Conservation (phyloP, 2,797 vertebrate species). For the Takifugu ocellatus region DNA sequence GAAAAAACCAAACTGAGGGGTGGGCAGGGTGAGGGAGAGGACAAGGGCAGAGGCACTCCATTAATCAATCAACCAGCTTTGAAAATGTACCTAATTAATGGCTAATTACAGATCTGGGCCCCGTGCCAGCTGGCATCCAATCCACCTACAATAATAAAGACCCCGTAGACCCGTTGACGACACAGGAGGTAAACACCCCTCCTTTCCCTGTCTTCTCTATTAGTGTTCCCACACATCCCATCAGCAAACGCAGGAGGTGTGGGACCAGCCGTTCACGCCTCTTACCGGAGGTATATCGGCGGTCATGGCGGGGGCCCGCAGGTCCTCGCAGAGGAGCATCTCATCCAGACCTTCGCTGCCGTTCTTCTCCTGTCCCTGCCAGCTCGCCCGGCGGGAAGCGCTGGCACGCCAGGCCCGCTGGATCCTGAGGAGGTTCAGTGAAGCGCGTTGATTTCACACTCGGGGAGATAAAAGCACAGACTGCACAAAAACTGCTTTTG, state of each 20-base stretch:
- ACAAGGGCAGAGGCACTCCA: constrained; percentile 71
- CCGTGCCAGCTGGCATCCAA: constrained; percentile 61
- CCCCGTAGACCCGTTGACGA: constrained; percentile 56
- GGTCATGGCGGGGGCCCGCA: constrained; percentile 42
- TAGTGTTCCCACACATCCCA: constrained; percentile 32
- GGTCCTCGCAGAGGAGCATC: constrained; percentile 31
- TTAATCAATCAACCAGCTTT: constrained; percentile 79
- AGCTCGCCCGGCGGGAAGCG: constrained; percentile 49
- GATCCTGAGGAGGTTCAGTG: constrained; percentile 54
- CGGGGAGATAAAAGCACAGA: background rate
- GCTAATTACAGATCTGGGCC: constrained; percentile 72
- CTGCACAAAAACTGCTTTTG: too few relatives aligned
- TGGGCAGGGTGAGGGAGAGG: constrained; percentile 22
- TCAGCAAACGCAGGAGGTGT: constrained; percentile 3
- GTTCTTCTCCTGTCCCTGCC: constrained; percentile 36
- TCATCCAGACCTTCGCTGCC: constrained; percentile 8
- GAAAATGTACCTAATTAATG: constrained; percentile 74
- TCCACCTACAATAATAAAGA: constrained; percentile 43
- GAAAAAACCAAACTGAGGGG: background rate
- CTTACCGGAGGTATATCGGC: constrained; percentile 62
- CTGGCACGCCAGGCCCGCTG: constrained; percentile 76
- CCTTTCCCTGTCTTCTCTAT: constrained; percentile 40
- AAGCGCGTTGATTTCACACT: background rate
- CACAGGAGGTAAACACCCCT: constrained; percentile 62
- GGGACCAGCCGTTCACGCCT: constrained; percentile 14